Base-by-base conservation (phyloP, 2,888 invertebrate species). In the Mesorhabditis spiculigera region DNA sequence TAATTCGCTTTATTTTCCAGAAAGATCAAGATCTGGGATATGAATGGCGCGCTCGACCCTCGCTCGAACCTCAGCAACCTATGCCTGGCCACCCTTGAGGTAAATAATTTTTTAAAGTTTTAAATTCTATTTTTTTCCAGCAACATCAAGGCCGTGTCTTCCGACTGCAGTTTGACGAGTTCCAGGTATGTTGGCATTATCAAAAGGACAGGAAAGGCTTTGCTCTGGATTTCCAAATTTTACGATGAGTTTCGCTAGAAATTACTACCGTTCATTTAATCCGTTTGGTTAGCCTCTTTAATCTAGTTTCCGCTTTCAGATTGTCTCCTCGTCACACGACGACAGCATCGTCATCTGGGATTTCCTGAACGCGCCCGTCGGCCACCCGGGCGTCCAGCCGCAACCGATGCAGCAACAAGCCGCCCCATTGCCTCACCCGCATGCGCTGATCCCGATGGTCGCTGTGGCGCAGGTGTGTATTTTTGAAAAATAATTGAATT, bases 311-410 rank as follows among this genome's bases (percentile, higher is more conserved):
- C 28, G 28, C n/a, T 28, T 28, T 28, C 98, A 99, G 89, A 99
- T 99, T 81, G 97, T 99, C 67, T 95, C 95, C 87, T 95, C 95
- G 76, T 97, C 97, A 13, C 98, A 99, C 88, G 98, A 99, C 89
- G 98, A 99, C 89, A 98, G 98, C 16, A 99, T 99, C 86, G 91
- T 99, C 68, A 95, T 99, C 87, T 99, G 98, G 98, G 97, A 99
- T 90, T 99, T 99, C 90, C 90, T 98, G 28, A 28, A 28, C 28
- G 28, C 28, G 28, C 28, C 28, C 28, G 28, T 28, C 28, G 28
- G 28, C 28, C 28, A 28, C 28, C 28, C 28, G 28, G 28, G 28
- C 28, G 28, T 28, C 28, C 28, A 28, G 28, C 28, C 28, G 28
- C 28, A 28, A 28, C 28, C 28, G 28, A 28, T 28, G 28, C 28